A percentile compares a stretch with the other conserved stretches of the same genome.
phyloP scores from a whole-genome alignment of 2,888 invertebrate genomes.

The Polydrusus pterygomalis region DNA sequence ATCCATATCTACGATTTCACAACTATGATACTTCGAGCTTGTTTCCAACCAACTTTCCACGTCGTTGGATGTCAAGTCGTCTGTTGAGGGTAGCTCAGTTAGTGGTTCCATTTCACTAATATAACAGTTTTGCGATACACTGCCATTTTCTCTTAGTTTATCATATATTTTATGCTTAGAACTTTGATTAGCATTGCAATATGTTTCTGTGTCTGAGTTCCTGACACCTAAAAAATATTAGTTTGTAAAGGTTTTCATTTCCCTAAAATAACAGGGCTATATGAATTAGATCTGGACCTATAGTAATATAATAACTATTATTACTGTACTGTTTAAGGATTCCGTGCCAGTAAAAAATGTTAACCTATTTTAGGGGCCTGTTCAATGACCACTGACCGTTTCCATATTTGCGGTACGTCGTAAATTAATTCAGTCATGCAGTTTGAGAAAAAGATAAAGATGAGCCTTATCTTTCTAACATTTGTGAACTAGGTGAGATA shows the following conservation, averaged over 20 bases:
- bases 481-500: no score
- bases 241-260: not conserved
- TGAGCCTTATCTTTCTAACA: no score
- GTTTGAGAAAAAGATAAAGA: no score
- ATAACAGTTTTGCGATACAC: slow-evolving; percentile 69
- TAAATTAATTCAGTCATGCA: no score
- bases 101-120: slow-evolving; percentile 80
- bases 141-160: slow-evolving; percentile 68
- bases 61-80: slow-evolving; percentile 79
- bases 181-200: slow-evolving; percentile 62
- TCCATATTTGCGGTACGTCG: no score
- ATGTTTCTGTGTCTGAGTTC: slow-evolving; percentile 67
- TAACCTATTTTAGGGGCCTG: no score
- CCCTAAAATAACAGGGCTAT: no score
- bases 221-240: slow-evolving; percentile 65
- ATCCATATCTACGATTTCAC: slow-evolving; percentile 80
- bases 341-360: no score
- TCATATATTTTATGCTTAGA: slow-evolving; percentile 66
- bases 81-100: slow-evolving; percentile 79
- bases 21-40: slow-evolving; percentile 85
- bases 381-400: no score
- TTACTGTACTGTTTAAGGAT: no score
- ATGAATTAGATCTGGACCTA: no score
- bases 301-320: no score
- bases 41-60: slow-evolving; percentile 85